These are phyloP conservation scores for Samia ricini DNA, from an alignment of 1,140 invertebrate species.

Conservation along the genomic window DNA sequence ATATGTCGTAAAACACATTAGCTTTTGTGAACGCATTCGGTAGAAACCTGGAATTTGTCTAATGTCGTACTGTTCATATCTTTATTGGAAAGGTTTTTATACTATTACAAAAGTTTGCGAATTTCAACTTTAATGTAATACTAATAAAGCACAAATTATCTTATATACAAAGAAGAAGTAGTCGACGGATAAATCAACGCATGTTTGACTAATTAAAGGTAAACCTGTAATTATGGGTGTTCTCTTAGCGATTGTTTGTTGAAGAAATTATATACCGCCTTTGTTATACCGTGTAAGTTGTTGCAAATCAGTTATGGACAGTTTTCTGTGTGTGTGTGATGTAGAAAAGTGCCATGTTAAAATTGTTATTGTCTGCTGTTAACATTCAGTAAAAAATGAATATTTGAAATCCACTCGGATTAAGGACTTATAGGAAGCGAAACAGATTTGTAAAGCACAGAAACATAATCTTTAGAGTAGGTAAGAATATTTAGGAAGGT, in stretches of 20 bases:
- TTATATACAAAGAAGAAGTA: background rate
- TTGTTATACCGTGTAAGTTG: background rate
- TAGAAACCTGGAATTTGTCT: background rate
- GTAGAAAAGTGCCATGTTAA: background rate
- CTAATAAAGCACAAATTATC: background rate
- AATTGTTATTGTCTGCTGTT: too few relatives aligned
- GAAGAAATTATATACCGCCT: background rate
- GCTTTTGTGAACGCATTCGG: background rate
- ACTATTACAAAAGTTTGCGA: background rate
- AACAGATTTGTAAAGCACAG: too few relatives aligned
- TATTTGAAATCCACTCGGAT: too few relatives aligned
- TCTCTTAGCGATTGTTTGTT: slow-evolving; percentile 1
- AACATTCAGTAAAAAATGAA: too few relatives aligned
- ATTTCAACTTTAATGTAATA: background rate
- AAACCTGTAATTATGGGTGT: slow-evolving; percentile 1
- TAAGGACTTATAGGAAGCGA: too few relatives aligned
- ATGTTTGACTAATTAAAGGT: slow-evolving; percentile 9
- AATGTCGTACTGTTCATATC: background rate
- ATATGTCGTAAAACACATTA: background rate
- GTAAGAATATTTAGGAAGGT: too few relatives aligned
- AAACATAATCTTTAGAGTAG: too few relatives aligned
- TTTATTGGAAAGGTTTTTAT: background rate
- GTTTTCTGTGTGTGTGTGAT: background rate
- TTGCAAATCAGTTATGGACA: background rate
- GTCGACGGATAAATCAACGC: background rate